Evolutionary conservation across 2,888 invertebrate genomes (phyloP).

Genomic region (Scaptomyza cyrtandrae): DNA sequence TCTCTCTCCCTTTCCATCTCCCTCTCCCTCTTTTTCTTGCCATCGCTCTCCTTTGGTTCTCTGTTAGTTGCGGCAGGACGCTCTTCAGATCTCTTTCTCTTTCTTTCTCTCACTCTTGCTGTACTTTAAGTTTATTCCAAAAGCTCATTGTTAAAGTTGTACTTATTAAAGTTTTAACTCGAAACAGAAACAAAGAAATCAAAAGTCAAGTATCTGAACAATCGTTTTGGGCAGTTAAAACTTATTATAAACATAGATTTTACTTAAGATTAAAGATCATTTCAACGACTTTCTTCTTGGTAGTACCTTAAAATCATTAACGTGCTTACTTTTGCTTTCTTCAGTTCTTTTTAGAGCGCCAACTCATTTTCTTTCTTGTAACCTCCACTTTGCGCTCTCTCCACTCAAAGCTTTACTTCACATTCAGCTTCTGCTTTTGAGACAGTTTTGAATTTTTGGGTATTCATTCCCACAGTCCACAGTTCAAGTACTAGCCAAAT

Average conservation of each 20-base stretch:
- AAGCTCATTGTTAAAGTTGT: background rate
- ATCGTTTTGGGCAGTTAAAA: no score
- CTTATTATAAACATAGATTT: no score
- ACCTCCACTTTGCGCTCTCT: no score
- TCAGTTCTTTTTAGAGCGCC: no score
- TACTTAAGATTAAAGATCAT: no score
- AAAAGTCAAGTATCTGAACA: no score
- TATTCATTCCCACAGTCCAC: slow-evolving; percentile 52
- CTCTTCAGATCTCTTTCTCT: background rate
- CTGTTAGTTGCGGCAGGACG: background rate
- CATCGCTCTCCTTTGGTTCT: background rate
- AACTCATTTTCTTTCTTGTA: no score
- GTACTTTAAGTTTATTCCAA: background rate
- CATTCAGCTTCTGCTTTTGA: no score
- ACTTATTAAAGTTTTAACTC: no score
- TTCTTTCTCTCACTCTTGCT: background rate
- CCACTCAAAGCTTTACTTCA: background rate
- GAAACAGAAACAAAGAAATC: background rate
- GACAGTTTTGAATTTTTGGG: background rate
- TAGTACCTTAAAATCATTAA: no score
- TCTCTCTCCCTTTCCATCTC: background rate
- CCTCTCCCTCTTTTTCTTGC: background rate
- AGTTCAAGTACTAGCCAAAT: slow-evolving; percentile 51
- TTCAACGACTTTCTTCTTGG: no score
- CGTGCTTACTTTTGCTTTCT: no score